phyloP scores from a whole-genome alignment of 2,113 vertebrate species.

The Heloderma charlesbogerti region DNA sequence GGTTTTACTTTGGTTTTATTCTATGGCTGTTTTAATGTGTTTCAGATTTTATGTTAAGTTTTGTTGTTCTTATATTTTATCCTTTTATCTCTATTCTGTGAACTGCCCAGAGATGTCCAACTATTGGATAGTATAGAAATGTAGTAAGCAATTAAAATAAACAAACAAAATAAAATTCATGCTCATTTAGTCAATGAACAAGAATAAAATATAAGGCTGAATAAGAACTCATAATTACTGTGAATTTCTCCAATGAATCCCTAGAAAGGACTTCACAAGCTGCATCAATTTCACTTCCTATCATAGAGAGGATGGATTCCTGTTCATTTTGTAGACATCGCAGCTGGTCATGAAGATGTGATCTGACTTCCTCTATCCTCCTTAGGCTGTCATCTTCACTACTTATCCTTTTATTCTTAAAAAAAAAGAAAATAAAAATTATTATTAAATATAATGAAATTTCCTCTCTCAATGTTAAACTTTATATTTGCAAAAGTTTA shows the following conservation, averaged over 20 bases:
- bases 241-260: constrained; percentile 86
- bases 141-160: neutral
- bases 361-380: constrained; percentile 77
- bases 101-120: neutral
- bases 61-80: neutral
- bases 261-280: constrained; percentile 84
- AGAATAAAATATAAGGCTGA: constrained; percentile 45
- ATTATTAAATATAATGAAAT: neutral
- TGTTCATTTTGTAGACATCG: constrained; percentile 84
- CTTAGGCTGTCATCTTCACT: constrained; percentile 77
- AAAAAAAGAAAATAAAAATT: neutral
- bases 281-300: constrained; percentile 88
- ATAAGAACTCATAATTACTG: constrained; percentile 82
- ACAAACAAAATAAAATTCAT: constrained; percentile 9
- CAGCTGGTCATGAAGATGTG: constrained; percentile 83
- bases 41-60: neutral
- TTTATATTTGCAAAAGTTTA: neutral
- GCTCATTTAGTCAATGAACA: constrained; percentile 41
- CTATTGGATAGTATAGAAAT: neutral
- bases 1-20: neutral
- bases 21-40: neutral
- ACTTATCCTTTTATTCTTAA: constrained; percentile 74
- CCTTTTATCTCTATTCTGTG: neutral
- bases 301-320: constrained; percentile 83
- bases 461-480: neutral